A percentile compares a stretch with the other conserved stretches of the same genome.
These are phyloP conservation scores for Eurystomus glaucurus DNA, from an alignment of 2,797 vertebrate genomes.

Conservation along the genomic window DNA sequence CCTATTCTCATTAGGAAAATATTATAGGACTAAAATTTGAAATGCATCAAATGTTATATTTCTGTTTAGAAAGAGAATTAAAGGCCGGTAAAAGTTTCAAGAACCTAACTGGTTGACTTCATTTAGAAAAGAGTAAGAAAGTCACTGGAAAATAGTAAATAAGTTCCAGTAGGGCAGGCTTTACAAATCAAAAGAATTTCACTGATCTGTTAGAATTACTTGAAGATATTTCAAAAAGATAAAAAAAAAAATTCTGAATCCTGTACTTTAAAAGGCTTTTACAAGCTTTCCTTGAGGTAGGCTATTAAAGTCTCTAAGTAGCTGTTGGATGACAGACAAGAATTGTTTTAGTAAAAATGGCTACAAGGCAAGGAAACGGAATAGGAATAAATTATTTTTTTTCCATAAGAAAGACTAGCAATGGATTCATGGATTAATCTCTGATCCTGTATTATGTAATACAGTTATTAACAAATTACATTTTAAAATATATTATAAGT, in stretches of 20 bases:
- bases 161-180: not conserved
- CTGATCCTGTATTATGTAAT: constrained; percentile 13
- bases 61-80: not conserved
- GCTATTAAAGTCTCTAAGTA: not conserved
- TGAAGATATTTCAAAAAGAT: not conserved
- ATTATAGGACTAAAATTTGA: not conserved
- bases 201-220: not conserved
- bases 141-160: not conserved
- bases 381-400: not conserved
- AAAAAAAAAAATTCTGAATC: not conserved
- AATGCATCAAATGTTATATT: not conserved
- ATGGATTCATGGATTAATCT: constrained; percentile 22
- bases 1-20: not conserved
- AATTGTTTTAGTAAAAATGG: not conserved
- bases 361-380: not conserved
- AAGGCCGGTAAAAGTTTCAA: not conserved
- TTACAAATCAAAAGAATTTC: not conserved
- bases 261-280: not conserved
- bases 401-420: not conserved
- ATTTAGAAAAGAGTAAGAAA: not conserved
- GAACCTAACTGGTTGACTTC: not conserved
- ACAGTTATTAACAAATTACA: constrained; percentile 49
- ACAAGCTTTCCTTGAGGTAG: not conserved
- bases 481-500: constrained; percentile 79
- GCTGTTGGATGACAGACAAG: not conserved